Conservation (phyloP, 1,140 invertebrate species). For the Procambarus clarkii region DNA sequence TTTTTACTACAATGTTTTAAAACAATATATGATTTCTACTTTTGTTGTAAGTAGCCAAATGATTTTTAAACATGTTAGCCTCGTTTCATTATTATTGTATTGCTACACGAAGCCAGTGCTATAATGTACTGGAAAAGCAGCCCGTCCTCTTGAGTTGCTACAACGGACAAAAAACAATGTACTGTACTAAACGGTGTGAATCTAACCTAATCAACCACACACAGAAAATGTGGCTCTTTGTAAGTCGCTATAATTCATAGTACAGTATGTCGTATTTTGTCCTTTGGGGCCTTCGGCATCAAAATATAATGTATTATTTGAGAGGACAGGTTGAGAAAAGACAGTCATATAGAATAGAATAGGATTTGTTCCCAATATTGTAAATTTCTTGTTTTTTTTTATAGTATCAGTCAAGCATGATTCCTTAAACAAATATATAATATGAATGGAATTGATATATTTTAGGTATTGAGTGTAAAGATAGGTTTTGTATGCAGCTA, state of each 20-base stretch:
- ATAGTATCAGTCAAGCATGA: slow-evolving; percentile 9
- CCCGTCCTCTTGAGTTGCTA: too few species aligned
- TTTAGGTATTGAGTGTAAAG: slow-evolving; percentile 5
- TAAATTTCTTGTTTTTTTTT: slow-evolving; percentile 11
- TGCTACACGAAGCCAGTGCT: neutral
- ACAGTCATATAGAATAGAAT: neutral
- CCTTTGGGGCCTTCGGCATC: too few species aligned
- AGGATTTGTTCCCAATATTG: neutral
- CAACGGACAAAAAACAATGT: too few species aligned
- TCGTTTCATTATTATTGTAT: neutral
- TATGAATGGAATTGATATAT: slow-evolving; percentile 13
- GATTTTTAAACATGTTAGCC: neutral
- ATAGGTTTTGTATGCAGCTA: slow-evolving; percentile 31
- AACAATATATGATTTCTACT: neutral
- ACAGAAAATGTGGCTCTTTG: too few species aligned
- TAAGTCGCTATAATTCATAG: too few species aligned
- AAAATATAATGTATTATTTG: too few species aligned
- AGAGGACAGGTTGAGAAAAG: neutral
- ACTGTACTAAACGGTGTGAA: too few species aligned
- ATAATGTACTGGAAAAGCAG: neutral
- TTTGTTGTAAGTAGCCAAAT: neutral
- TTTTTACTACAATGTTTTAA: neutral
- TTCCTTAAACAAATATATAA: slow-evolving; percentile 2
- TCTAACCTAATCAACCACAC: too few species aligned
- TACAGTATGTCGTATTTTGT: too few species aligned